phyloP scores from a whole-genome alignment of 1,140 invertebrate species.

The Tyrophagus putrescentiae region DNA sequence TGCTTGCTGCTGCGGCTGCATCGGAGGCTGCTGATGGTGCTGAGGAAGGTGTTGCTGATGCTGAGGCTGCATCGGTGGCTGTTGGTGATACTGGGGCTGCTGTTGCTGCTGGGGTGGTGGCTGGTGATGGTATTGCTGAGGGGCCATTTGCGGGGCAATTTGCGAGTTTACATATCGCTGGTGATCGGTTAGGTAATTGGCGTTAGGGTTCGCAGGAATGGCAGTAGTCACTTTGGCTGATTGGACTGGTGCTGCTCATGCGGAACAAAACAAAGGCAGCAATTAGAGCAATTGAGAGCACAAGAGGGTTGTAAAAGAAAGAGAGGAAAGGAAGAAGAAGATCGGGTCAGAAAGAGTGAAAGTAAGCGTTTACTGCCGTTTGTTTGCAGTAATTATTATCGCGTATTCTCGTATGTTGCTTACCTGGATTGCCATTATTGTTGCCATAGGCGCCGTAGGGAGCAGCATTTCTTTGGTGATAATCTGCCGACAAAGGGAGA shows the following conservation, averaged over 20 bases:
- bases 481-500: too few relatives aligned
- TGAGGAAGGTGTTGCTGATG: constrained; percentile 22
- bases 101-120: constrained; percentile 19
- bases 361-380: not conserved
- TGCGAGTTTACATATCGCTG: constrained; percentile 18
- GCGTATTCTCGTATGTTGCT: not conserved
- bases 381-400: not conserved
- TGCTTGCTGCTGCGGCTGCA: not conserved
- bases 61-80: constrained; percentile 10
- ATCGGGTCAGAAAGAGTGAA: not conserved
- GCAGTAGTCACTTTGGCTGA: not conserved
- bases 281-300: too few relatives aligned
- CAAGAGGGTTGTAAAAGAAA: too few relatives aligned
- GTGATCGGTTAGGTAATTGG: constrained; percentile 15
- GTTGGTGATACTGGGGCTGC: constrained; percentile 27
- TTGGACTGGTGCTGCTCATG: not conserved
- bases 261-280: too few relatives aligned
- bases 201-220: constrained; percentile 15
- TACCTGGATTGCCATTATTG: not conserved
- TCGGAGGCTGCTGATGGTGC: constrained; percentile 3
- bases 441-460: not conserved
- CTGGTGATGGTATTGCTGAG: constrained; percentile 22
- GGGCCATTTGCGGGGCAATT: constrained; percentile 20
- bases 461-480: not conserved
- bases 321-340: not conserved